Base-by-base conservation (phyloP, 2,888 invertebrate genomes). In the Caenorhabditis doughertyi region DNA sequence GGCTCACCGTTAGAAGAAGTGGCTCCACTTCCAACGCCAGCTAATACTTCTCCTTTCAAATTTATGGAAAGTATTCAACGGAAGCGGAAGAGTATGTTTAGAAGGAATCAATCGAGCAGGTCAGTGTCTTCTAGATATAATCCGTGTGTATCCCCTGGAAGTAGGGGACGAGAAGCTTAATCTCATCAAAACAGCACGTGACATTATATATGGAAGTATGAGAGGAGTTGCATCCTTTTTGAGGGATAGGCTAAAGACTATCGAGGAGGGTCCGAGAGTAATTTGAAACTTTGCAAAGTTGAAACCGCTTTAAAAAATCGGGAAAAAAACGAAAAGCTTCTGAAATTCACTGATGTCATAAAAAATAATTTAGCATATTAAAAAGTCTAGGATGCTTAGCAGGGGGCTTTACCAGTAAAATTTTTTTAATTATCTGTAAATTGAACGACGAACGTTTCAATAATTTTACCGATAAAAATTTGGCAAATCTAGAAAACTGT, bases 91-190 rank as follows among this genome's bases (percentile, higher is more conserved):
- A 80, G 64, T 49, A 81, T 81, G 74, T 81, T 81, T 71, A 67
- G 71, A n/a, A 47, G 81, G 39, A 81, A 81, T 64, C 81, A 81
- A 56, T 81, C 81, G 60, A 81, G 81, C 81, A 81, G 81, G 81
- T 81, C 32, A 56, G 62, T 23, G 44, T 9, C 16, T n/a, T n/a
- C n/a, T n/a, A n/a, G n/a, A n/a, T n/a, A 25, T 53, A 53, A 53
- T 55, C 55, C 44, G 21, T 67, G 18, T 9, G 35, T 4, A 18
- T 47, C 44, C 44, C 5, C 18, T 47, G 44, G 2, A 47, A 47
- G 18, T 18, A 18, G n/a, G 18, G 18, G 8, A 47, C 18, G 44
- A 47, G 13, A 47, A 47, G 44, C 44, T 8, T 47, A 47, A 47
- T 47, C 44, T 18, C 18, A 47, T 47, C 44, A 47, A 47, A 42